Percentiles rank a stretch among this genome's conserved stretches.
These are phyloP conservation scores for Drosophila demipolita DNA, from an alignment of 2,888 invertebrate species.

Conservation along the genomic window DNA sequence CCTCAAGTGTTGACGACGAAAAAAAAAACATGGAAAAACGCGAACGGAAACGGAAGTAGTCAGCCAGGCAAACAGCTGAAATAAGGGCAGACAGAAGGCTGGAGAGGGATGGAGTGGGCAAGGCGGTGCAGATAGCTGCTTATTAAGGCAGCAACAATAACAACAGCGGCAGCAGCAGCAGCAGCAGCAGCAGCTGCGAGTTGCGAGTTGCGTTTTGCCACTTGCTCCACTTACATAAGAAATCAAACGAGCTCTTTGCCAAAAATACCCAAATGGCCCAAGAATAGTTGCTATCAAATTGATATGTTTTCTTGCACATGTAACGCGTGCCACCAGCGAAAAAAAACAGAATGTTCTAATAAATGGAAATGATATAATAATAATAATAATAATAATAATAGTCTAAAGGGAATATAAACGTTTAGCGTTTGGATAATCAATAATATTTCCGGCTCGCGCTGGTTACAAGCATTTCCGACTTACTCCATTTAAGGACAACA, in stretches of 20 bases:
- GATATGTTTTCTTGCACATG: constrained; percentile 63
- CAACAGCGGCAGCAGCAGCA: constrained; percentile 10
- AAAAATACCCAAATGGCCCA: constrained; percentile 57
- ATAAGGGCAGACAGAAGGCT: constrained; percentile 19
- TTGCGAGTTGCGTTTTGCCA: constrained; percentile 50
- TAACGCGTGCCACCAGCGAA: constrained; percentile 44
- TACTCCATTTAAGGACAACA: constrained; percentile 8
- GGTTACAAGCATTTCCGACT: constrained; percentile 26
- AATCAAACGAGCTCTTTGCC: constrained; percentile 60
- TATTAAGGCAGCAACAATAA: constrained; percentile 51
- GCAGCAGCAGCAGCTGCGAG: constrained; percentile 1
- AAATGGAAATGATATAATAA: constrained; percentile 56
- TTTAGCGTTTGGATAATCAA: constrained; percentile 72
- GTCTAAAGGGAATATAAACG: constrained; percentile 39
- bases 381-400: constrained; percentile 32
- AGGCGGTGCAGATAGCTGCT: constrained; percentile 37
- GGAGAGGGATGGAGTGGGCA: neutral
- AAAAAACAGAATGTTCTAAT: constrained; percentile 30
- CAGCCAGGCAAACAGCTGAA: constrained; percentile 43
- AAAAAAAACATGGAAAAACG: constrained; percentile 20
- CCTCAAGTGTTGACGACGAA: constrained; percentile 53
- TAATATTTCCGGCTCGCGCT: constrained; percentile 59
- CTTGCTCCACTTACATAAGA: constrained; percentile 71
- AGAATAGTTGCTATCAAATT: constrained; percentile 62
- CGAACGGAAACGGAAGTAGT: constrained; percentile 66